A percentile compares a stretch with the other conserved stretches of the same genome.
Evolutionary conservation across 2,797 vertebrate genomes (phyloP).

Genomic region (Danionella dracula): DNA sequence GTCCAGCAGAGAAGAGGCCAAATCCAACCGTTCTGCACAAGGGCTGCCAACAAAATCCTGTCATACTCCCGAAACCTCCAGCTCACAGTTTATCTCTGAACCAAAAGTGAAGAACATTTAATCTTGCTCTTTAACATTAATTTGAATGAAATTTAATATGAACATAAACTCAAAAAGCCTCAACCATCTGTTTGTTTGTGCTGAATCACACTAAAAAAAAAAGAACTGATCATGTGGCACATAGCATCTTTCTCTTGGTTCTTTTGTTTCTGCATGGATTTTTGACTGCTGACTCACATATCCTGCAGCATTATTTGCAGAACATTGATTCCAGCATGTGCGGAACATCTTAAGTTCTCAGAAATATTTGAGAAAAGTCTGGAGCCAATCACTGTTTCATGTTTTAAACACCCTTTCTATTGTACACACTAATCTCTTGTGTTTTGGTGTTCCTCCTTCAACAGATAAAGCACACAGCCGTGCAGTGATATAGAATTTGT

Average conservation of each 20-base stretch:
- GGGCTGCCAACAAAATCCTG: conserved; percentile 22
- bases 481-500: no score
- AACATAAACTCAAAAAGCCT: no score
- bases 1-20: conserved; percentile 57
- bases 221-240: no score
- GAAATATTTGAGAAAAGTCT: background rate
- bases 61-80: conserved; percentile 20
- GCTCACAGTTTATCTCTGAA: conserved; percentile 18
- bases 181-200: no score
- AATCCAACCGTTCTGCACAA: conserved; percentile 46
- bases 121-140: conserved; percentile 1
- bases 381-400: background rate
- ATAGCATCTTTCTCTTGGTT: background rate
- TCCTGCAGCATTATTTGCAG: no score
- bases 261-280: background rate
- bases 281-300: background rate
- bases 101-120: conserved; percentile 30
- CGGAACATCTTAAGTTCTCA: background rate
- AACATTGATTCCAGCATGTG: background rate
- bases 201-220: no score
- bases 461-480: background rate
- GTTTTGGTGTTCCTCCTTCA: background rate
- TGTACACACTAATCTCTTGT: background rate
- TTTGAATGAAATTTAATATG: no score
- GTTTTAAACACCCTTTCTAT: background rate